phyloP scores from a whole-genome alignment of 1,140 invertebrate genomes.

The Myzus persicae region DNA sequence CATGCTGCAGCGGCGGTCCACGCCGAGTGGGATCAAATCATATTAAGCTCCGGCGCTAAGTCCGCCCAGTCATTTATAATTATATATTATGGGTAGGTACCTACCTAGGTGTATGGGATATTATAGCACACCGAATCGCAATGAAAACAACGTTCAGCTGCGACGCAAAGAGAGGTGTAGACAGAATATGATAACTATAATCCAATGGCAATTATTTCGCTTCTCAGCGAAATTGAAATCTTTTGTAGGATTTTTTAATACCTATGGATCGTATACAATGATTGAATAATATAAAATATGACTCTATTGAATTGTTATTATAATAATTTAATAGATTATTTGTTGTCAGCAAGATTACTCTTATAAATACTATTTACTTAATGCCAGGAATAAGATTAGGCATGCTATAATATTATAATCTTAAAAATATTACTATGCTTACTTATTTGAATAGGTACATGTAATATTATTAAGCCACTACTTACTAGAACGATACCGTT shows the following conservation, averaged over 20 bases:
- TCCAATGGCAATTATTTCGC: neutral
- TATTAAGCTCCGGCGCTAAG: neutral
- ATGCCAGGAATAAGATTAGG: neutral
- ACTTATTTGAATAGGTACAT: neutral
- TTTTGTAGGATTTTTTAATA: neutral
- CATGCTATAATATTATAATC: no score
- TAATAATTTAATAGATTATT: neutral
- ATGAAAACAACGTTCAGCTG: no score
- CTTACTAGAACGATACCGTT: no score
- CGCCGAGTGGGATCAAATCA: neutral
- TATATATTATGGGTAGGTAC: neutral
- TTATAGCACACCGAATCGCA: no score
- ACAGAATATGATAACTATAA: neutral
- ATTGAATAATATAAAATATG: neutral
- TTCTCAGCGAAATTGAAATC: neutral
- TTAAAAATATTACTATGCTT: neutral
- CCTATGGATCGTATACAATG: neutral
- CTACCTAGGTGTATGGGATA: no score
- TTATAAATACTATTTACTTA: neutral
- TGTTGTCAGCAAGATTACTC: neutral
- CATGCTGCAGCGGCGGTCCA: neutral
- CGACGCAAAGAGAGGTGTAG: neutral
- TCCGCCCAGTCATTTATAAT: neutral
- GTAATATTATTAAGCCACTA: neutral
- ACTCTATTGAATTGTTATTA: neutral